Conservation (phyloP, 2,797 vertebrate species). For the Tachyglossus aculeatus region DNA sequence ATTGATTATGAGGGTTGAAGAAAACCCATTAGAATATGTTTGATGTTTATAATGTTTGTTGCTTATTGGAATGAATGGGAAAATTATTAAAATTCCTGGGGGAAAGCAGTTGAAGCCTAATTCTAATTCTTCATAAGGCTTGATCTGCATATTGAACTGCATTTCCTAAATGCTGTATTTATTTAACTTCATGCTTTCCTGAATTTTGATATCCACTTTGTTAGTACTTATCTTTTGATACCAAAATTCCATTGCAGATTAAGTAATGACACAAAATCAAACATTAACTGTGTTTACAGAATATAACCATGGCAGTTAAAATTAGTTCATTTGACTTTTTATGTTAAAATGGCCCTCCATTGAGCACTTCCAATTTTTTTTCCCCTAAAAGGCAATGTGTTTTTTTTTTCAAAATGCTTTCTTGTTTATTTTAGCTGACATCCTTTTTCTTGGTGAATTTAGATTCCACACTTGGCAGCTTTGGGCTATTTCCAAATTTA, state of each 20-base stretch:
- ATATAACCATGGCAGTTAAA: background rate
- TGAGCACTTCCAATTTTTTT: background rate
- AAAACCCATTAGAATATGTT: background rate
- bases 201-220: background rate
- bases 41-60: constrained; percentile 3
- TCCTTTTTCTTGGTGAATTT: background rate
- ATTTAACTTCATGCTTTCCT: background rate
- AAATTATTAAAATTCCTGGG: background rate
- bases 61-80: background rate
- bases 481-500: background rate
- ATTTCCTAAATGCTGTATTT: background rate
- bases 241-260: background rate
- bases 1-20: background rate
- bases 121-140: background rate
- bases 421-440: background rate
- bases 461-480: background rate
- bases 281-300: background rate
- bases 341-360: background rate
- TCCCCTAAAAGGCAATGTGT: background rate
- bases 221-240: background rate
- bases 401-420: background rate
- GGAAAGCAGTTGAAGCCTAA: background rate
- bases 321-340: background rate
- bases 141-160: background rate
- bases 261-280: background rate